A percentile compares a stretch with the other conserved stretches of the same genome.
Conservation (phyloP, 1,140 invertebrate genomes). For the Saccostrea cuccullata region DNA sequence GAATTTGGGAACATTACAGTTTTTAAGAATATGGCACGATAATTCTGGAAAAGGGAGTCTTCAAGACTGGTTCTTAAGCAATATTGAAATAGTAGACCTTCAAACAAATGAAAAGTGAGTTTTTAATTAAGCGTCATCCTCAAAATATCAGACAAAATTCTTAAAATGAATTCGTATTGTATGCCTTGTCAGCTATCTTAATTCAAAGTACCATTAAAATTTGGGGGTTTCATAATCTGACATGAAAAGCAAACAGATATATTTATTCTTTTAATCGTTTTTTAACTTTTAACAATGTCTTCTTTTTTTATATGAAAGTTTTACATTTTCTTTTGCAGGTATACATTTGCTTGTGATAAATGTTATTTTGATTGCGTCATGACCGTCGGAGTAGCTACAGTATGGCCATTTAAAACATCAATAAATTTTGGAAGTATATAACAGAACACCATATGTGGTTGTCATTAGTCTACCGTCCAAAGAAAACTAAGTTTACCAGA, state of each 20-base stretch:
- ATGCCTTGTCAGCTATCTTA: too few relatives aligned
- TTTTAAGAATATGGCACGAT: background rate
- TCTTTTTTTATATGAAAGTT: too few relatives aligned
- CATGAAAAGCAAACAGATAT: too few relatives aligned
- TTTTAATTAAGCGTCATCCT: background rate
- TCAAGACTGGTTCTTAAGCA: background rate
- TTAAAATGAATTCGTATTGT: too few relatives aligned
- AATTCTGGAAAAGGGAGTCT: background rate
- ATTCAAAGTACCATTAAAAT: too few relatives aligned
- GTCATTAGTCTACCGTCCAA: conserved; percentile 70
- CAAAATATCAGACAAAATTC: too few relatives aligned
- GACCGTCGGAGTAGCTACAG: conserved; percentile 65
- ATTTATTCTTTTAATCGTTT: too few relatives aligned
- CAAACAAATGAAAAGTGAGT: background rate
- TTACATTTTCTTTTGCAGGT: background rate
- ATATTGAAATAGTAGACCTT: background rate
- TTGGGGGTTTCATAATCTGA: too few relatives aligned
- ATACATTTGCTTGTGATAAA: conserved; percentile 67
- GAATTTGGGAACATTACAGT: background rate
- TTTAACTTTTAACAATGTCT: too few relatives aligned
- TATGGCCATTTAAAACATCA: conserved; percentile 71
- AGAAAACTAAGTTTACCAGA: conserved; percentile 73
- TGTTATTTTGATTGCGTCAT: conserved; percentile 74
- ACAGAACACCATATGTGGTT: conserved; percentile 77
- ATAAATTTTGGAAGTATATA: conserved; percentile 69